A percentile compares a stretch with the other conserved stretches of the same genome.
Evolutionary conservation across 1,140 invertebrate genomes (phyloP).

Genomic region (Drosophila subpulchrella): DNA sequence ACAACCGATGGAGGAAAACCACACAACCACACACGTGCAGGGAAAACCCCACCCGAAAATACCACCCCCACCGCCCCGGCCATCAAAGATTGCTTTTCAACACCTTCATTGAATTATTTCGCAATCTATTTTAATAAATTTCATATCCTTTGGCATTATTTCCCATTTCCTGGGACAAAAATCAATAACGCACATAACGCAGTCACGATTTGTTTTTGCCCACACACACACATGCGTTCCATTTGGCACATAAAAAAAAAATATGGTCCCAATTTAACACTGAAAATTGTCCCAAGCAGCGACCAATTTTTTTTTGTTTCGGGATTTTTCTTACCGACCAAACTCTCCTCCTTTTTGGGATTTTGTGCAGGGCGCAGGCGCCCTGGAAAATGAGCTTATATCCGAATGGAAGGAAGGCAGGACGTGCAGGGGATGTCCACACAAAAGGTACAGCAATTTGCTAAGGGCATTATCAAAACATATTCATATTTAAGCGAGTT

Average conservation of each 20-base stretch:
- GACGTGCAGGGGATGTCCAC: constrained; percentile 16
- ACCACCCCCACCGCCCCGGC: not conserved
- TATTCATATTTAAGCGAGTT: constrained; percentile 48
- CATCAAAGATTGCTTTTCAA: constrained; percentile 32
- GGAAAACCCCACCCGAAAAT: not conserved
- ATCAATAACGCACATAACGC: constrained; percentile 71
- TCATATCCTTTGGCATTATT: constrained; percentile 70
- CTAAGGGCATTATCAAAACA: constrained; percentile 44
- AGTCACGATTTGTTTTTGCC: constrained; percentile 60
- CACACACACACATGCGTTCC: constrained; percentile 31
- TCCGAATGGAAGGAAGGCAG: constrained; percentile 26
- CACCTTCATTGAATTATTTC: constrained; percentile 75
- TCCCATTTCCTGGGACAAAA: constrained; percentile 57
- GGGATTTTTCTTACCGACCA: constrained; percentile 13
- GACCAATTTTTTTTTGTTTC: constrained; percentile 26
- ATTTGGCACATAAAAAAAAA: constrained; percentile 37
- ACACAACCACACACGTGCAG: constrained; percentile 7
- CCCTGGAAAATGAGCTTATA: constrained; percentile 34
- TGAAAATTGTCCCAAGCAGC: constrained; percentile 42
- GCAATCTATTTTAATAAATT: constrained; percentile 78
- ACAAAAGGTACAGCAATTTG: constrained; percentile 57
- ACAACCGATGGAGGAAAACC: constrained; percentile 53
- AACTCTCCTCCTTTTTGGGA: constrained; percentile 7
- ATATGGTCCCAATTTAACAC: constrained; percentile 45
- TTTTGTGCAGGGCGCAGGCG: constrained; percentile 30